These are phyloP conservation scores for Ophraella communa DNA, from an alignment of 2,888 invertebrate species.

Conservation along the genomic window DNA sequence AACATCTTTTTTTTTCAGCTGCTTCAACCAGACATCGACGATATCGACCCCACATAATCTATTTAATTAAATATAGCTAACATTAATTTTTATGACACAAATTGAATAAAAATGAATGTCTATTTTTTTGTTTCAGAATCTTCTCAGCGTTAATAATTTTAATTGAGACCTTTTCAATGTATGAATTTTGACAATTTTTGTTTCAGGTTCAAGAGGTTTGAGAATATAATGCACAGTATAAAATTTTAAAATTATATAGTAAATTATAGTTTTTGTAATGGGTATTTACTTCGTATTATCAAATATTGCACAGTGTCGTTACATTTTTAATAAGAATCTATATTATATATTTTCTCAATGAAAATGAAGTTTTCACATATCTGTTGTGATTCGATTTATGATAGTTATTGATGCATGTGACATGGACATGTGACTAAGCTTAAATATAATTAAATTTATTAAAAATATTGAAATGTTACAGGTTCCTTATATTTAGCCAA, in stretches of 20 bases:
- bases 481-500: conserved; percentile 40
- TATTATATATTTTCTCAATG: not conserved
- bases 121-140: not conserved
- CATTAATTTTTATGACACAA: too few relatives aligned
- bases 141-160: not conserved
- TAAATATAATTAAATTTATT: too few relatives aligned
- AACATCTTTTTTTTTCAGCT: too few relatives aligned
- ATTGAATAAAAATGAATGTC: too few relatives aligned
- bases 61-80: too few relatives aligned
- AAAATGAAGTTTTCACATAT: too few relatives aligned
- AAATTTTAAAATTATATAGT: not conserved
- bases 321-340: not conserved
- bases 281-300: not conserved
- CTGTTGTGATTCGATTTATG: too few relatives aligned
- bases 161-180: not conserved
- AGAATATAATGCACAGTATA: not conserved
- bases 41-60: too few relatives aligned
- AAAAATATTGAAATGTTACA: conserved; percentile 26
- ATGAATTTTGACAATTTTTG: not conserved
- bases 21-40: too few relatives aligned
- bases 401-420: too few relatives aligned
- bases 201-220: not conserved
- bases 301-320: conserved; percentile 21
- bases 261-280: not conserved
- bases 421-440: too few relatives aligned